Percentiles rank a stretch among this genome's conserved stretches.
Evolutionary conservation across 2,888 invertebrate genomes (phyloP).

Genomic region (Hydropsyche betteni): DNA sequence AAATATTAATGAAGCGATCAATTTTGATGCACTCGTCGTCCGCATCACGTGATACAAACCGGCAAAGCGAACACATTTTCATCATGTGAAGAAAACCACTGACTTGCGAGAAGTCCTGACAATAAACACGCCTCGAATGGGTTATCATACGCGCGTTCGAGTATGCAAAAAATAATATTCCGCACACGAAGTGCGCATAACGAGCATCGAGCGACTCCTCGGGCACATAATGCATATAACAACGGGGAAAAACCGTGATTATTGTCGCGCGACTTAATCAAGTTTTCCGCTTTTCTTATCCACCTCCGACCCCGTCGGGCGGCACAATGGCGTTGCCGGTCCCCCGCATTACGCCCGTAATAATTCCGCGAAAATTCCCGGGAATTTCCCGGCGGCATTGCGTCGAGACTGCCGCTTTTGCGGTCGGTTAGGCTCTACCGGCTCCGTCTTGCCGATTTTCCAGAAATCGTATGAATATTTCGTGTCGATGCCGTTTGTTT

Average conservation of each 20-base stretch:
- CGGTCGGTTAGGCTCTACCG: not conserved
- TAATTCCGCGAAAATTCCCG: conserved; percentile 16
- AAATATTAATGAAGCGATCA: no score
- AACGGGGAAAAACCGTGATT: conserved; percentile 8
- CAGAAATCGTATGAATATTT: not conserved
- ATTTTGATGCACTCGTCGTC: no score
- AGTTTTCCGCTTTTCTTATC: conserved; percentile 39
- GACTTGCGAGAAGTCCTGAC: not conserved
- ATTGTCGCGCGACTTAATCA: conserved; percentile 31
- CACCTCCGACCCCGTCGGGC: not conserved
- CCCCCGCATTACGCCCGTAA: conserved; percentile 1
- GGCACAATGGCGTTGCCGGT: conserved; percentile 13
- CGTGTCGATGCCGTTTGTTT: no score
- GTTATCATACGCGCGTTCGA: no score
- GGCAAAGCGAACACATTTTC: not conserved
- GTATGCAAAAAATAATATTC: no score
- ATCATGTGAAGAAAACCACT: not conserved
- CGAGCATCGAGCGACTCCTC: no score
- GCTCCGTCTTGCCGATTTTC: not conserved
- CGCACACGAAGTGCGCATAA: no score
- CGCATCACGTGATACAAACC: no score
- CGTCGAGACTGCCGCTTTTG: conserved; percentile 2
- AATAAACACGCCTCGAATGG: no score
- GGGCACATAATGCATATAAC: no score
- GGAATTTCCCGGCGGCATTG: conserved; percentile 18